Conservation (phyloP, 2,797 vertebrate genomes). For the Rhinichthys osculus region DNA sequence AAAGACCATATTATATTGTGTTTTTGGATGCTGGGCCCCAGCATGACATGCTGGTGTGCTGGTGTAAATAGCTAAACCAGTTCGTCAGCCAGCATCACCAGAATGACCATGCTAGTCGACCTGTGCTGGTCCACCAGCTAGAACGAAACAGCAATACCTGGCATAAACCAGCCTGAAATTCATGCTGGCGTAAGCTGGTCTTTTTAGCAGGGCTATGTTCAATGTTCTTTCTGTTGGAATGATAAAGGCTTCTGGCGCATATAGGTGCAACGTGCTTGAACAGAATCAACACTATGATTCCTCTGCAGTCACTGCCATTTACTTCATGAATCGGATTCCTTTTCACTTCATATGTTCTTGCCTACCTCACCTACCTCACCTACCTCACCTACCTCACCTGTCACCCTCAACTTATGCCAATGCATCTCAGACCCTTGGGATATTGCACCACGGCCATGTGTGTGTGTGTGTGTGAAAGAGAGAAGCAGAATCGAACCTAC, state of each 20-base stretch:
- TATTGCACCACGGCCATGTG: not conserved
- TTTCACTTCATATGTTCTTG: slow-evolving; percentile 65
- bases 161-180: not conserved
- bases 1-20: slow-evolving; percentile 28
- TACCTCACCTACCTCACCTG: slow-evolving; percentile 32
- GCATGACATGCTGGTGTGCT: not conserved
- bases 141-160: not conserved
- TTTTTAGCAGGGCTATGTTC: slow-evolving; percentile 38
- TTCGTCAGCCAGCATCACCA: not conserved
- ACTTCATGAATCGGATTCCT: slow-evolving; percentile 77
- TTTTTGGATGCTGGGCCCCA: slow-evolving; percentile 10
- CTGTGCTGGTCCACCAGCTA: not conserved
- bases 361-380: slow-evolving; percentile 50
- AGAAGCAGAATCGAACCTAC: slow-evolving; percentile 2
- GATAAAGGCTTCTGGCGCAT: slow-evolving; percentile 71
- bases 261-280: slow-evolving; percentile 76
- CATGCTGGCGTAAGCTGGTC: not conserved
- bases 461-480: not conserved
- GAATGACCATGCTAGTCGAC: not conserved
- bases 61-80: not conserved
- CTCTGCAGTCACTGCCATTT: slow-evolving; percentile 84
- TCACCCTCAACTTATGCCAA: slow-evolving; percentile 40
- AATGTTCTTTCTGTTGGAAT: slow-evolving; percentile 67
- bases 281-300: slow-evolving; percentile 71
- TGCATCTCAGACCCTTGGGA: slow-evolving; percentile 36